These are phyloP conservation scores for Chanos chanos DNA, from an alignment of 2,797 vertebrate species.

Conservation along the genomic window DNA sequence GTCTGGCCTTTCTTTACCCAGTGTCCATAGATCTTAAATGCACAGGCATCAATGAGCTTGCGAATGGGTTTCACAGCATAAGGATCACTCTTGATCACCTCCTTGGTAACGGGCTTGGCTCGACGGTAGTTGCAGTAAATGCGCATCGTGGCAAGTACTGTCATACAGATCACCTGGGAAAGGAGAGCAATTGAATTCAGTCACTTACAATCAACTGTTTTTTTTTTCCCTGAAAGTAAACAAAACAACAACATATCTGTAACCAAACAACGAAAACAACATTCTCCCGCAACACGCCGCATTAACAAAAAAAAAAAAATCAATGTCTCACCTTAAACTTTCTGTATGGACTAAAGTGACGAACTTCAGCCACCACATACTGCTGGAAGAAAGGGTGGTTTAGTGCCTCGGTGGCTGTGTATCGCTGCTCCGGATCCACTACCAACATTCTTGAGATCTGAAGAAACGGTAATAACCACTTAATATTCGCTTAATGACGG, in stretches of 20 bases:
- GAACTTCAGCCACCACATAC: constrained; percentile 87
- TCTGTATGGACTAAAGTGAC: constrained; percentile 88
- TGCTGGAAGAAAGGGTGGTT: constrained; percentile 96
- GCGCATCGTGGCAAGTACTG: constrained; percentile 87
- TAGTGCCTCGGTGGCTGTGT: constrained; percentile 79
- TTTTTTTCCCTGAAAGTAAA: too few species aligned
- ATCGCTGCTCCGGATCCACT: constrained; percentile 80
- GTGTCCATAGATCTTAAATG: constrained; percentile 95
- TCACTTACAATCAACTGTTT: too few species aligned
- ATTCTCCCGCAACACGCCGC: too few species aligned
- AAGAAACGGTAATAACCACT: too few species aligned
- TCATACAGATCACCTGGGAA: constrained; percentile 86
- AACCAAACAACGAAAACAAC: too few species aligned
- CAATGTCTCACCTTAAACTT: constrained; percentile 85
- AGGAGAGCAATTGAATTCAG: neutral
- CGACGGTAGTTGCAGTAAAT: constrained; percentile 94
- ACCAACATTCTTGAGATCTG: constrained; percentile 92
- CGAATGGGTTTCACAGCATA: constrained; percentile 90
- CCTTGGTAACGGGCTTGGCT: constrained; percentile 85
- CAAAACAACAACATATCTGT: too few species aligned
- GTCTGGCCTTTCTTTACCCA: constrained; percentile 98
- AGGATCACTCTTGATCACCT: constrained; percentile 86
- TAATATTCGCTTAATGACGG: too few species aligned
- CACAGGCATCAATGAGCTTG: constrained; percentile 91
- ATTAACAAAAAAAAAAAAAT: neutral